Base-by-base conservation (phyloP, 2,113 vertebrate species). In the Picathartes gymnocephalus region DNA sequence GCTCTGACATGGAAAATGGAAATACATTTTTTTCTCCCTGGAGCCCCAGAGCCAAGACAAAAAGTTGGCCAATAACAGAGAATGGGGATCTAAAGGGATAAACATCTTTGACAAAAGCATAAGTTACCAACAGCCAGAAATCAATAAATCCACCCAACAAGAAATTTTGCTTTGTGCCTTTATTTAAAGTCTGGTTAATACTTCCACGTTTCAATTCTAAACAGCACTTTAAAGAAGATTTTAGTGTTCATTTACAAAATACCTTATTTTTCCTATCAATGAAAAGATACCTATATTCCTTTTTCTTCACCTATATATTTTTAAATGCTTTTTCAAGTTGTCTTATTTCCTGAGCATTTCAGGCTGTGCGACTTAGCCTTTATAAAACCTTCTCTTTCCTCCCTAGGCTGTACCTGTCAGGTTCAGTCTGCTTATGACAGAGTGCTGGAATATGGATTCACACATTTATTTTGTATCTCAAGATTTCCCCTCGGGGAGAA, bases 391-490 rank as follows among this genome's bases (percentile, higher is more conserved):
- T 80, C 85, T 81, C 45, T 95, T 78, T 90, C 82, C 31, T 93
- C 95, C 94, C 95, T 69, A 77, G 88, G 92, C 91, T 95, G 84
- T 81, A 96, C 86, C 95, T 96, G 91, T 96, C 94, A 95, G 77
- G 83, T 77, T 91, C 20, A 24, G 69, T 91, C 86, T 94, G 77
- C 72, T 91, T 4, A 74, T 90, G 93, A 94, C 86, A 51, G 64
- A 93, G 47, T 81, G 69, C 88, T 78, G 30, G 69, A 92, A 94
- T 88, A 92, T 27, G 37, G 89, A 92, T 84, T 72, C 80, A 88
- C 76, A 68, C 60, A 81, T 88, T 92, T 85, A 81, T 71, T 92
- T 88, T 0, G 0, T 51, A 22, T 78, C 82, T 86, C n/a, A 1
- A 57, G 64, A 81, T 60, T 66, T 78, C 42, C 72, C 69, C 53